phyloP scores from a whole-genome alignment of 2,888 invertebrate genomes.

The Leptodirus hochenwartii region DNA sequence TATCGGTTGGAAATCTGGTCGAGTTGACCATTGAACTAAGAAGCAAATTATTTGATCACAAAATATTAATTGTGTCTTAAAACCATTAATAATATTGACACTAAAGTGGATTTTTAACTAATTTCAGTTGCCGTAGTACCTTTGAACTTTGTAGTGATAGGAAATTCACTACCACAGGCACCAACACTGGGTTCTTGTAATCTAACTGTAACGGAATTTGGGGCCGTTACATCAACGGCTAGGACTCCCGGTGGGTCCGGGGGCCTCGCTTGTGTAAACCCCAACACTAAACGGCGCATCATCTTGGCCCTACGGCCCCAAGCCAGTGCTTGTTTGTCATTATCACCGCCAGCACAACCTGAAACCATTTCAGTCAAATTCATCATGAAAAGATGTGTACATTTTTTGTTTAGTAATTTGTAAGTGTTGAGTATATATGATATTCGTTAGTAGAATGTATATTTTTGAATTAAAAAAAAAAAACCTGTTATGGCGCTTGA shows the following conservation, averaged over 20 bases:
- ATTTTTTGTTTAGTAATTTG: not conserved
- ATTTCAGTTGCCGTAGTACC: slow-evolving; percentile 33
- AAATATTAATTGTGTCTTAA: slow-evolving; percentile 3
- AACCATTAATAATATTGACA: too few relatives aligned
- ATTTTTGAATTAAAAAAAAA: not conserved
- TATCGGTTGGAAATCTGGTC: slow-evolving; percentile 64
- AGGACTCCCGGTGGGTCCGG: slow-evolving; percentile 71
- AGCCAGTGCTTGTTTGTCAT: slow-evolving; percentile 67
- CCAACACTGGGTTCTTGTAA: slow-evolving; percentile 54
- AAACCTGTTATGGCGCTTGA: slow-evolving; percentile 26
- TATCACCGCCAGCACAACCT: slow-evolving; percentile 54
- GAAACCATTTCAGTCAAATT: slow-evolving; percentile 16
- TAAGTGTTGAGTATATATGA: not conserved
- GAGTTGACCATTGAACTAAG: slow-evolving; percentile 85
- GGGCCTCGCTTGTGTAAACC: slow-evolving; percentile 72
- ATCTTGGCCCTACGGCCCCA: slow-evolving; percentile 75
- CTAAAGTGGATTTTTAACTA: too few relatives aligned
- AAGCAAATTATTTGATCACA: slow-evolving; percentile 9
- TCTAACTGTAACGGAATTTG: slow-evolving; percentile 43
- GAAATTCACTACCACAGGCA: slow-evolving; percentile 43
- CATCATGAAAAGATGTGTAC: not conserved
- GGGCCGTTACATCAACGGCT: slow-evolving; percentile 57
- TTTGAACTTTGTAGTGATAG: slow-evolving; percentile 81
- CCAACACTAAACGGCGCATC: slow-evolving; percentile 57
- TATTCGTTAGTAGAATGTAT: too few relatives aligned